Percentiles rank a stretch among this genome's conserved stretches.
Evolutionary conservation across 2,888 invertebrate species (phyloP).

Genomic region (Apodemia duryi): DNA sequence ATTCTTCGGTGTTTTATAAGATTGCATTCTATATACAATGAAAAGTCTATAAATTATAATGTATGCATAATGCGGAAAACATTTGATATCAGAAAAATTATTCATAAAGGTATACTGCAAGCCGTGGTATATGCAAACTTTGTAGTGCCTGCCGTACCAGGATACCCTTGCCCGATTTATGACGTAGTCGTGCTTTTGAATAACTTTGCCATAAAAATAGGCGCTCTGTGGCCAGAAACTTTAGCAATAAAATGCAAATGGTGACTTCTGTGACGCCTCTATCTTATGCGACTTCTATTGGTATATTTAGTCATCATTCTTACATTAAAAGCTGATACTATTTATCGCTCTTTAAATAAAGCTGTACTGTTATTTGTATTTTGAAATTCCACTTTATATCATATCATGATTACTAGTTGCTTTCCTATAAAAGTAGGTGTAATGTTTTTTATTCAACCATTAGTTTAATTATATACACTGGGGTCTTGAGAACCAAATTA

Average conservation of each 20-base stretch:
- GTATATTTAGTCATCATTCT: neutral
- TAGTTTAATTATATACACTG: no score
- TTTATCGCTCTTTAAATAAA: no score
- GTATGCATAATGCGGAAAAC: neutral
- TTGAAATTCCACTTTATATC: no score
- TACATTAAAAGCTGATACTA: no score
- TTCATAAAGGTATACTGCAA: slow-evolving; percentile 16
- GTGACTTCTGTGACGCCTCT: slow-evolving; percentile 53
- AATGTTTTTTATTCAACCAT: no score
- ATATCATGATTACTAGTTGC: no score
- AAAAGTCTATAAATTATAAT: neutral
- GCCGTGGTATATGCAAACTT: slow-evolving; percentile 35
- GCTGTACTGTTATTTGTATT: no score
- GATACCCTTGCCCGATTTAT: slow-evolving; percentile 72
- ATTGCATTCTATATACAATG: neutral
- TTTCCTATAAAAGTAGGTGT: no score
- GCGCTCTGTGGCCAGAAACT: slow-evolving; percentile 67
- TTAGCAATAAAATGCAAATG: slow-evolving; percentile 78
- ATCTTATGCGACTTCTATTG: slow-evolving; percentile 38
- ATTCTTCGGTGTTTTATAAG: no score
- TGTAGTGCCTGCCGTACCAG: slow-evolving; percentile 56
- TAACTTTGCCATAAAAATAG: slow-evolving; percentile 77
- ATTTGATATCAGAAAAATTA: neutral
- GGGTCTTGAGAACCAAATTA: no score
- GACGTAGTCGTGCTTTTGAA: slow-evolving; percentile 71